Conservation (phyloP, 2,113 vertebrate genomes). For the Oreochromis aureus region DNA sequence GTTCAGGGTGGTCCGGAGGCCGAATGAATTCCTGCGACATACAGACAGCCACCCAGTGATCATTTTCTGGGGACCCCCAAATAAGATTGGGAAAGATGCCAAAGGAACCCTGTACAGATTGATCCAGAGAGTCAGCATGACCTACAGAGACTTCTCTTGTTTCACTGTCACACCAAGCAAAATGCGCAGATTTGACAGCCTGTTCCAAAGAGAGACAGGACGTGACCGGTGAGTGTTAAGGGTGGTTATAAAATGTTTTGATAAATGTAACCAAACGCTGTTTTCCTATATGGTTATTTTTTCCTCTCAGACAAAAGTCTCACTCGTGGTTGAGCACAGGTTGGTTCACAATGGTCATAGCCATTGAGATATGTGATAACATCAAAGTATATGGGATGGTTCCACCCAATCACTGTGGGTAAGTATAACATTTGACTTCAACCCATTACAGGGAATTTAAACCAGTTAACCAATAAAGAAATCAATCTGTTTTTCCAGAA, state of each 20-base stretch:
- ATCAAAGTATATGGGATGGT: slow-evolving; percentile 97
- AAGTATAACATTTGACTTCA: slow-evolving; percentile 22
- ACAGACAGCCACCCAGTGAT: slow-evolving; percentile 74
- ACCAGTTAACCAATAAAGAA: not conserved
- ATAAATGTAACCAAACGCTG: not conserved
- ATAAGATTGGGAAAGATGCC: slow-evolving; percentile 83
- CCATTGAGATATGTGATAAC: slow-evolving; percentile 88
- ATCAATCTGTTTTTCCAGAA: slow-evolving; percentile 43
- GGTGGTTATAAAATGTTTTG: not conserved
- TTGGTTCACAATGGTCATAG: slow-evolving; percentile 98
- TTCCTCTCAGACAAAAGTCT: slow-evolving; percentile 80
- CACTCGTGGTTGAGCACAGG: slow-evolving; percentile 96
- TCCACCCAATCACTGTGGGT: slow-evolving; percentile 88
- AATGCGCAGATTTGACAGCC: slow-evolving; percentile 87
- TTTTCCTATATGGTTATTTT: not conserved
- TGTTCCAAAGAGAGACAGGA: slow-evolving; percentile 90
- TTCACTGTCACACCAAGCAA: slow-evolving; percentile 78
- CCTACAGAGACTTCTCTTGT: slow-evolving; percentile 80
- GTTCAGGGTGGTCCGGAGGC: slow-evolving; percentile 82
- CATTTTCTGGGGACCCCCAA: slow-evolving; percentile 91
- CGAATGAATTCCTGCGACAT: slow-evolving; percentile 82
- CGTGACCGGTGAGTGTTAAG: slow-evolving; percentile 80
- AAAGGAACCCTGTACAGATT: slow-evolving; percentile 80
- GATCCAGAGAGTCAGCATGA: slow-evolving; percentile 83
- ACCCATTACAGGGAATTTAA: not conserved